These are phyloP conservation scores for Columba guinea DNA, from an alignment of 2,797 vertebrate species.

Conservation along the genomic window DNA sequence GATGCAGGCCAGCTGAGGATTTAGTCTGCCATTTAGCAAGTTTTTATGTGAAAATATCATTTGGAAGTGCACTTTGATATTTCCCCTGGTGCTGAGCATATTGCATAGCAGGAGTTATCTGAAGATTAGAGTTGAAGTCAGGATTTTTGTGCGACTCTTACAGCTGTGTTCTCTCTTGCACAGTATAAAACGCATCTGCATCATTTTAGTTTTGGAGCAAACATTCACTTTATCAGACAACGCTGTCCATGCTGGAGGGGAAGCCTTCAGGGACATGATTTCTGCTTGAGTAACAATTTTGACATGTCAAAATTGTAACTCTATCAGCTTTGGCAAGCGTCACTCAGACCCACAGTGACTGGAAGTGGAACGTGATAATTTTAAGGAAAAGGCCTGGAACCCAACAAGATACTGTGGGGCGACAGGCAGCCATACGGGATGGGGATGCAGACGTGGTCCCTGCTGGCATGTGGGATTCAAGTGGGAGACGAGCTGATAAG, in stretches of 20 bases:
- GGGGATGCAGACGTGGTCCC: background rate
- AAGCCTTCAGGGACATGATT: background rate
- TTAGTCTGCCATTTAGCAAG: background rate
- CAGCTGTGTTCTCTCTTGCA: conserved; percentile 41
- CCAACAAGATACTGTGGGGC: background rate
- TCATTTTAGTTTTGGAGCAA: conserved; percentile 16
- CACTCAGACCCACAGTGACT: background rate
- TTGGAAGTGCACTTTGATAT: conserved; percentile 24
- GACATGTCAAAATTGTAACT: conserved; percentile 30
- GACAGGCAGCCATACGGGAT: background rate
- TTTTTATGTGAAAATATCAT: conserved; percentile 27
- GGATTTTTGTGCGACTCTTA: background rate
- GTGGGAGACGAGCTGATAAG: conserved; percentile 48
- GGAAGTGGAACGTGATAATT: conserved; percentile 43
- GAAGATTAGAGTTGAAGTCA: conserved; percentile 31
- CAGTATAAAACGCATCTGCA: background rate
- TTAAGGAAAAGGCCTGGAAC: conserved; percentile 43
- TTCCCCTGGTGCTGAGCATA: conserved; percentile 14
- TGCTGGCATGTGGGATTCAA: conserved; percentile 14
- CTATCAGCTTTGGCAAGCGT: background rate
- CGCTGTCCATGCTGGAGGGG: background rate
- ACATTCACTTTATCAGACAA: background rate
- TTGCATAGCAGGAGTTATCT: conserved; percentile 35
- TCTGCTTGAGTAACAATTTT: background rate
- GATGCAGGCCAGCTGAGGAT: background rate